Evolutionary conservation across 2,113 vertebrate species (phyloP).

Genomic region (Halichoeres trimaculatus): DNA sequence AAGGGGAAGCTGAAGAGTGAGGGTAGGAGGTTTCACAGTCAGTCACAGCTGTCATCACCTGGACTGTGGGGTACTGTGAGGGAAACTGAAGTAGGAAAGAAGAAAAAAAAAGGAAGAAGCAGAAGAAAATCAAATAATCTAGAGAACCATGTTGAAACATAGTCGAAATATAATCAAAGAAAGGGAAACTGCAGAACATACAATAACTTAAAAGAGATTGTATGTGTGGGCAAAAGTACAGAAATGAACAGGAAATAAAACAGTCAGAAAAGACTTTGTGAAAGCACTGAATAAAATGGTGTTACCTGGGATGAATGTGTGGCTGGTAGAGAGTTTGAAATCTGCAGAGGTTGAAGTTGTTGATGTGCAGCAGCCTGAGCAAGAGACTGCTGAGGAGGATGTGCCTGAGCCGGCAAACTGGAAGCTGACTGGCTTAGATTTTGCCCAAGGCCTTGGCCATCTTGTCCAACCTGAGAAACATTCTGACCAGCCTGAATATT

Average conservation of each 20-base stretch:
- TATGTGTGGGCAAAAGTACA: not conserved
- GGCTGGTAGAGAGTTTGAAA: constrained; percentile 75
- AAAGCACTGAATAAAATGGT: not conserved
- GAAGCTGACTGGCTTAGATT: constrained; percentile 77
- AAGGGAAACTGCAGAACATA: not conserved
- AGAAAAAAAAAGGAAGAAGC: constrained; percentile 48
- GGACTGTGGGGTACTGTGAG: constrained; percentile 76
- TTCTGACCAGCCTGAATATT: constrained; percentile 78
- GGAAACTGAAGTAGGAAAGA: constrained; percentile 62
- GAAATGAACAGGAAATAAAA: not conserved
- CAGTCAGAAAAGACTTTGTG: not conserved
- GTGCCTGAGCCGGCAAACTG: constrained; percentile 57
- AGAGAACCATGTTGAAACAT: constrained; percentile 3
- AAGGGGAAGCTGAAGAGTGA: constrained; percentile 61
- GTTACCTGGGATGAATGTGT: constrained; percentile 86
- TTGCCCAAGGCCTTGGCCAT: constrained; percentile 74
- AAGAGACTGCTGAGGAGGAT: constrained; percentile 46
- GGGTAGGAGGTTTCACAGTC: constrained; percentile 70
- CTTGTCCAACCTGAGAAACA: constrained; percentile 75
- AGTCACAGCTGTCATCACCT: constrained; percentile 71
- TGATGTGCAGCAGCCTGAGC: constrained; percentile 54
- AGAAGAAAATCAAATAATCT: constrained; percentile 51
- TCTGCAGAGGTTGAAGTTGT: constrained; percentile 84
- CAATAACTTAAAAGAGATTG: not conserved
- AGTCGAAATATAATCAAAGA: not conserved